phyloP scores from a whole-genome alignment of 1,140 invertebrate species.

The Bombus confusus region DNA sequence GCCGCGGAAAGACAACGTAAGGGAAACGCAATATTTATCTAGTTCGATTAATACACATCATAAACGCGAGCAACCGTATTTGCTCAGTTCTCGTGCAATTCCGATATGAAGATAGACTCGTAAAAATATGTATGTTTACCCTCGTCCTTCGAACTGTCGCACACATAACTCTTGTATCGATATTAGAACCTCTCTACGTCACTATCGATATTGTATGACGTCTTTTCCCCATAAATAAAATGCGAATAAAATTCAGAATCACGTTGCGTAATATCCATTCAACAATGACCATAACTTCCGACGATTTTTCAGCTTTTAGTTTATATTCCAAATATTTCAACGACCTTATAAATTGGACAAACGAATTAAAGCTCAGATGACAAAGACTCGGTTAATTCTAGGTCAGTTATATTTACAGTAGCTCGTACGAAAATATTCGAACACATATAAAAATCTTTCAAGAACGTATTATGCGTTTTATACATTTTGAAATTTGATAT shows the following conservation, averaged over 20 bases:
- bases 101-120: conserved; percentile 50
- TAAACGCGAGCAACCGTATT: conserved; percentile 51
- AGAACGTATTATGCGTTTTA: too few species aligned
- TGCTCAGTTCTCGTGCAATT: conserved; percentile 52
- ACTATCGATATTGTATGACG: neutral
- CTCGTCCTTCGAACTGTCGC: conserved; percentile 64
- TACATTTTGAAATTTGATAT: too few species aligned
- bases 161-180: conserved; percentile 25
- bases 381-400: too few species aligned
- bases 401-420: too few species aligned
- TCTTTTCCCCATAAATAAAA: neutral
- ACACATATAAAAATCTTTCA: too few species aligned
- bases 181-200: conserved; percentile 14
- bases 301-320: too few species aligned
- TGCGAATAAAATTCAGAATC: neutral
- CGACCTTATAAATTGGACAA: too few species aligned
- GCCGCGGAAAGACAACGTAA: conserved; percentile 1
- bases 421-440: too few species aligned
- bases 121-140: conserved; percentile 67
- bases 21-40: conserved; percentile 52
- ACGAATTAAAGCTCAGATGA: too few species aligned
- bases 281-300: too few species aligned
- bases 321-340: too few species aligned
- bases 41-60: conserved; percentile 61
- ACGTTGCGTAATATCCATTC: too few species aligned